phyloP scores from a whole-genome alignment of 2,113 vertebrate genomes.

The Salvator merianae region DNA sequence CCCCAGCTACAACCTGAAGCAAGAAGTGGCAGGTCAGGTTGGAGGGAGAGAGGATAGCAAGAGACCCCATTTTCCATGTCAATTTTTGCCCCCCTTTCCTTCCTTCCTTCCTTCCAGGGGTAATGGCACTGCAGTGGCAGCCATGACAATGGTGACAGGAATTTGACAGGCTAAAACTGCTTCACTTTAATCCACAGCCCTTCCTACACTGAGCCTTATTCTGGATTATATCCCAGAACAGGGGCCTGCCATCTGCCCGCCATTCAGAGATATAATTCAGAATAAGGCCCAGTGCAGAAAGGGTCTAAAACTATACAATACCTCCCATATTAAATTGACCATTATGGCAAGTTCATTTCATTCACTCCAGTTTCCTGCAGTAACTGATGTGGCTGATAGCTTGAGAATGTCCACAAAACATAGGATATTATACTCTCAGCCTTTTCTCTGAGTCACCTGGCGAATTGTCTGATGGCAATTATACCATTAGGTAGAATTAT shows the following conservation, averaged over 20 bases:
- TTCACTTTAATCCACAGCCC: conserved; percentile 54
- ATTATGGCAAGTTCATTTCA: conserved; percentile 47
- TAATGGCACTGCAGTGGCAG: too few species aligned
- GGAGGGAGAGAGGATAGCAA: too few species aligned
- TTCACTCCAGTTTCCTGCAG: conserved; percentile 34
- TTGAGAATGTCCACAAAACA: conserved; percentile 35
- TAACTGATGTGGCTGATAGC: conserved; percentile 51
- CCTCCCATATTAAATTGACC: conserved; percentile 55
- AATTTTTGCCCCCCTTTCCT: too few species aligned
- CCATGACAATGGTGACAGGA: neutral
- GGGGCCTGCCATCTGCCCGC: too few species aligned
- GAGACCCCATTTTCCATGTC: too few species aligned
- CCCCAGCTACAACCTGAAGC: too few species aligned
- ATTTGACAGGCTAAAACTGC: conserved; percentile 58
- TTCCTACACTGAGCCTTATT: too few species aligned
- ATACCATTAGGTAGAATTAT: conserved; percentile 13
- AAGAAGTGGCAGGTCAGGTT: too few species aligned
- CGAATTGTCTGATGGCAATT: conserved; percentile 56
- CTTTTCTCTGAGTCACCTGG: conserved; percentile 41
- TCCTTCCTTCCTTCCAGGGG: too few species aligned
- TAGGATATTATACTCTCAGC: conserved; percentile 55
- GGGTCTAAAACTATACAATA: conserved; percentile 9
- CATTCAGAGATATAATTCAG: too few species aligned
- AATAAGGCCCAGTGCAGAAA: too few species aligned
- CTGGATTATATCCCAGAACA: too few species aligned